Evolutionary conservation across 2,113 vertebrate species (phyloP), one percentile per base, ranked within the genome.

Genomic region (Serilophus lunatus): DNA sequence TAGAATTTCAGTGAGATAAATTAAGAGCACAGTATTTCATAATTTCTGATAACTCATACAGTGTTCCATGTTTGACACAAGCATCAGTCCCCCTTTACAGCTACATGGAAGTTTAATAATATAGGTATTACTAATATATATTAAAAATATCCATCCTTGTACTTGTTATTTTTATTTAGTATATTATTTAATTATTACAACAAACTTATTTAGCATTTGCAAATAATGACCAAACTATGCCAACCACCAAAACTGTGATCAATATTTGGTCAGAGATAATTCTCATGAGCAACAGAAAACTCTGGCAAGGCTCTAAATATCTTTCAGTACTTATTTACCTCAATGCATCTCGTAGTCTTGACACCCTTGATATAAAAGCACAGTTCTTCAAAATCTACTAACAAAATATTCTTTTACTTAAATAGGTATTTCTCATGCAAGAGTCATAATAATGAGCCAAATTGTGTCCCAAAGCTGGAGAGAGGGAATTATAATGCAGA

Each of bases 301-400:
- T 56, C 23, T 38, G 38, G 10, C 53, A 64, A 76, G 26, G 26
- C 54, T 11, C 38, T 33, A 31, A 38, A 38, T 42, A 5, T 33
- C 28, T 54, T 31, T 9, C 13, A 50, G 8, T 9, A 22, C 31
- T 33, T 47, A 18, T n/a, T 77, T 24, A 59, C 9, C 19, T 33
- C 17, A 1, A 0, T 19, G 19, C 25, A 24, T 26, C n/a, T 15
- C 42, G 18, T 26, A 31, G 4, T 36, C 14, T 19, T 17, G 33
- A 47, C 2, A 3, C 13, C 19, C 49, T 72, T 89, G 5, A 3
- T 8, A 25, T 6, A 40, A 50, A 93, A 28, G 0, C n/a, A 63
- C 11, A n/a, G 22, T 10, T 61, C 12, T 66, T 59, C 18, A 65
- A 33, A 56, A 18, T 10, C 19, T 63, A 50, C n/a, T 31, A 71